phyloP scores from a whole-genome alignment of 2,113 vertebrate genomes.

The Plestiodon gilberti region DNA sequence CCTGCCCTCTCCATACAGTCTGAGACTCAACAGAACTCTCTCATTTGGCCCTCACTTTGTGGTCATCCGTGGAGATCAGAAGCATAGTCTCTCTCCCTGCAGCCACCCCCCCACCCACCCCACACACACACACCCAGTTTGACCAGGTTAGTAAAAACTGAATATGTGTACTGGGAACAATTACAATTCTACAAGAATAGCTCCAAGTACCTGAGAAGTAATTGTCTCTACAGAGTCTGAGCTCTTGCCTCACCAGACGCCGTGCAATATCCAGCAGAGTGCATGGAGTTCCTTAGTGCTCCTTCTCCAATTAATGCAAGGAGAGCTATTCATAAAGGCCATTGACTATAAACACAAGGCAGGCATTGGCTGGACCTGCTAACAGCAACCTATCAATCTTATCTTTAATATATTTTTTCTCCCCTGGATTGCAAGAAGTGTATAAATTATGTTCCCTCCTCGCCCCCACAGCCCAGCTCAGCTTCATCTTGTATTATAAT shows the following conservation, averaged over 20 bases:
- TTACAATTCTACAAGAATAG: neutral
- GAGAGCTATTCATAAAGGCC: conserved; percentile 19
- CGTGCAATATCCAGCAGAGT: neutral
- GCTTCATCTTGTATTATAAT: conserved; percentile 69
- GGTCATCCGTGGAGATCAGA: neutral
- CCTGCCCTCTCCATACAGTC: no score
- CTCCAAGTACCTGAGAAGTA: neutral
- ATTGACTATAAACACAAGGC: conserved; percentile 28
- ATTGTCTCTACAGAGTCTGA: neutral
- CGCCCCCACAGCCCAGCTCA: conserved; percentile 40
- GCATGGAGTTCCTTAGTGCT: neutral
- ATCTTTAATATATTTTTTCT: conserved; percentile 68
- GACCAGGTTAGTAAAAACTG: neutral
- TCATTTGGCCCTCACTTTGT: neutral
- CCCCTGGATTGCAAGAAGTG: conserved; percentile 62
- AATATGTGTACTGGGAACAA: neutral
- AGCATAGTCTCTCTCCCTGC: no score
- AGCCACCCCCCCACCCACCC: neutral
- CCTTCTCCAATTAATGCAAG: conserved; percentile 37
- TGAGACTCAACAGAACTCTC: no score
- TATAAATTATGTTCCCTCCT: conserved; percentile 66
- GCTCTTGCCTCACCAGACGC: neutral
- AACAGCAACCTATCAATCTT: conserved; percentile 64
- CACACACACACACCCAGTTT: neutral
- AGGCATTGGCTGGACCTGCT: conserved; percentile 54